These are phyloP conservation scores for Malurus melanocephalus DNA, from an alignment of 2,113 vertebrate species.

Conservation along the genomic window DNA sequence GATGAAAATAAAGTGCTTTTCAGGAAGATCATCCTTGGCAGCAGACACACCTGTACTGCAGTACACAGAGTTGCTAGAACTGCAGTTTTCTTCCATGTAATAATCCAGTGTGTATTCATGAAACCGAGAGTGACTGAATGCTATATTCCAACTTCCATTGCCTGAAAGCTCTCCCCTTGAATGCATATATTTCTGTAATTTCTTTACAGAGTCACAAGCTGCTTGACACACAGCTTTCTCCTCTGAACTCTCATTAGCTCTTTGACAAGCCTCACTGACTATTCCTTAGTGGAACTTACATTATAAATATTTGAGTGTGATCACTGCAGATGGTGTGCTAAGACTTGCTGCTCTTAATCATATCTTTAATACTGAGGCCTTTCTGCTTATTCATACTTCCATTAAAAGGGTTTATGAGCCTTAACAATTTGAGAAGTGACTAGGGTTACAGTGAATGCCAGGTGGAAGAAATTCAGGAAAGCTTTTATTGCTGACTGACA, in stretches of 20 bases:
- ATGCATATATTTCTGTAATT: constrained; percentile 24
- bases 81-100: constrained; percentile 11
- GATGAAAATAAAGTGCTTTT: background rate
- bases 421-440: background rate
- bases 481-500: background rate
- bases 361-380: constrained; percentile 8
- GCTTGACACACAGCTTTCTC: constrained; percentile 18
- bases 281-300: constrained; percentile 15
- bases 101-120: background rate
- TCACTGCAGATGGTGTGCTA: constrained; percentile 21
- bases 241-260: constrained; percentile 18
- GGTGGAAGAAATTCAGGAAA: background rate
- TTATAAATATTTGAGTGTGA: constrained; percentile 28
- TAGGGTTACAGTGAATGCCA: background rate
- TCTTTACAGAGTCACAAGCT: constrained; percentile 35
- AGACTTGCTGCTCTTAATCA: background rate
- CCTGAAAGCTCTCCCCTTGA: constrained; percentile 24
- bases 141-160: background rate
- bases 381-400: constrained; percentile 11
- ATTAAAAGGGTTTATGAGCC: constrained; percentile 7
- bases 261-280: constrained; percentile 29
- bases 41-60: background rate
- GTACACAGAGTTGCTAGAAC: background rate
- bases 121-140: constrained; percentile 6
- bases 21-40: background rate